Conservation (phyloP, 2,888 invertebrate genomes). For the Coecobrya sp. region DNA sequence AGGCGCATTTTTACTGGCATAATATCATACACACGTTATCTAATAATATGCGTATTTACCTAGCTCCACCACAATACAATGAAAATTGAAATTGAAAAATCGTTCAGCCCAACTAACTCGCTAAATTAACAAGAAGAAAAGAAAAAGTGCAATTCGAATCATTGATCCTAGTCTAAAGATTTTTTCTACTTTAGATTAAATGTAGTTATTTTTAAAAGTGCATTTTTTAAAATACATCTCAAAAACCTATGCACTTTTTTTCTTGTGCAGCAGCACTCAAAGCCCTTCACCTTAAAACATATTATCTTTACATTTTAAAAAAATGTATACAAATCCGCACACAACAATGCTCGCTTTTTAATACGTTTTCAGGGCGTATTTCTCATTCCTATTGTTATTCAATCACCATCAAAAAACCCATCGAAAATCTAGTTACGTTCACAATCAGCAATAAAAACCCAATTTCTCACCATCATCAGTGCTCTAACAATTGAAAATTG, state of each 20-base stretch:
- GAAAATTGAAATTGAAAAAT: background rate
- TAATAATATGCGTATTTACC: background rate
- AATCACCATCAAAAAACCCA: conserved; percentile 7
- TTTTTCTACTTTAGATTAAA: too few relatives aligned
- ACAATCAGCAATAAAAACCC: conserved; percentile 35
- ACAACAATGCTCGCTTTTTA: background rate
- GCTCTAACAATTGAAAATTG: conserved; percentile 32
- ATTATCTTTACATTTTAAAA: background rate
- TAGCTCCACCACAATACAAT: background rate
- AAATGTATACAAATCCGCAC: background rate
- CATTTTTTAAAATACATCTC: background rate
- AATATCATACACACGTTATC: background rate
- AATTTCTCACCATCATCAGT: background rate
- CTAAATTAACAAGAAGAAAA: background rate
- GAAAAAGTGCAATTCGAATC: conserved; percentile 16
- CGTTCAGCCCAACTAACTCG: background rate
- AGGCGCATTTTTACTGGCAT: background rate
- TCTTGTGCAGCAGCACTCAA: background rate
- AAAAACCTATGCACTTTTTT: conserved; percentile 27
- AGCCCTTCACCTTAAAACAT: conserved; percentile 59
- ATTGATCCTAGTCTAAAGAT: conserved; percentile 44
- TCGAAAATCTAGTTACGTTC: conserved; percentile 1
- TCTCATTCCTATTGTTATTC: conserved; percentile 29
- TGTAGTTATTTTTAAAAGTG: conserved; percentile 19
- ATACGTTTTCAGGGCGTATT: conserved; percentile 26